phyloP scores from a whole-genome alignment of 2,113 vertebrate species.

The Bombycilla garrulus region DNA sequence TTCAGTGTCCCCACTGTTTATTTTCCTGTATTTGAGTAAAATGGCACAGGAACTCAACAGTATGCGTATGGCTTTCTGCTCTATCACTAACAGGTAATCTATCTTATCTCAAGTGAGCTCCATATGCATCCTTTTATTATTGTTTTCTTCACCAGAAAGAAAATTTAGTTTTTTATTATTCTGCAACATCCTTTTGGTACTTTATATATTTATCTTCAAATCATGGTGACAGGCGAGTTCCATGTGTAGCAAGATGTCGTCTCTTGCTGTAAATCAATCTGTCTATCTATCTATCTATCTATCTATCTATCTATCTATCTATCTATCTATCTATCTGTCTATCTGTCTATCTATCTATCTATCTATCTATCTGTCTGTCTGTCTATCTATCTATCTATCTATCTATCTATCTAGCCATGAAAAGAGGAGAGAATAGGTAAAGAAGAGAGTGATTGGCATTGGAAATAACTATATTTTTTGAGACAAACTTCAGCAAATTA shows the following conservation, averaged over 20 bases:
- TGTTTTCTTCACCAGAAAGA: not conserved
- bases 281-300: not conserved
- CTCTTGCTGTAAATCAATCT: not conserved
- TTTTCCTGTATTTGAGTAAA: not conserved
- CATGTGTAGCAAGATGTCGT: not conserved
- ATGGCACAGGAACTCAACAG: not conserved
- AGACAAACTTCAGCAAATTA: not conserved
- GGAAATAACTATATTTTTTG: not conserved
- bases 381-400: not conserved
- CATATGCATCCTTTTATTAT: not conserved
- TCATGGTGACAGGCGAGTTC: not conserved
- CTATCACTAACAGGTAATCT: not conserved
- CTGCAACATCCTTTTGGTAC: not conserved
- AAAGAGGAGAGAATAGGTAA: not conserved
- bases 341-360: not conserved
- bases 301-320: not conserved
- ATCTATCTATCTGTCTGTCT: not conserved
- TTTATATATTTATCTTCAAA: constrained; percentile 9
- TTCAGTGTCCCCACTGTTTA: not conserved
- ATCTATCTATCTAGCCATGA: too few relatives aligned
- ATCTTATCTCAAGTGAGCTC: not conserved
- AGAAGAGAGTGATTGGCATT: not conserved
- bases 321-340: not conserved
- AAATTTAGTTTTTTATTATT: constrained; percentile 20
- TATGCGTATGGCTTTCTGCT: not conserved